Percentiles rank a stretch among this genome's conserved stretches.
phyloP scores from a whole-genome alignment of 2,797 vertebrate genomes.

The Sebastes iracundus region DNA sequence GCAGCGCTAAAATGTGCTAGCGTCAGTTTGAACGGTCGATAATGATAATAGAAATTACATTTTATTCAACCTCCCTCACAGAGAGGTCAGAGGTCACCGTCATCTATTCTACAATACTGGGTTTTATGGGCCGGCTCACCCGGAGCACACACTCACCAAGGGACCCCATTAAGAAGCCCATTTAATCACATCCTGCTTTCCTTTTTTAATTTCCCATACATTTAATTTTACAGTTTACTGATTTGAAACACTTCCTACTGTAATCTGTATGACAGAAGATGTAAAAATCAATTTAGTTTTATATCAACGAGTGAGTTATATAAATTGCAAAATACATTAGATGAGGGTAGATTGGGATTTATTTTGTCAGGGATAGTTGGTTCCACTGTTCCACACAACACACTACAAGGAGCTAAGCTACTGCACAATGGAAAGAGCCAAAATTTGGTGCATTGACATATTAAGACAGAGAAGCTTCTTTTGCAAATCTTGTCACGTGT shows the following conservation, averaged over 20 bases:
- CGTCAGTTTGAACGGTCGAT: background rate
- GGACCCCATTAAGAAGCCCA: background rate
- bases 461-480: background rate
- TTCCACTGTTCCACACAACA: background rate
- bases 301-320: too few species aligned
- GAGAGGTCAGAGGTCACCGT: slow-evolving; percentile 1
- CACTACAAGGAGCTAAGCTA: background rate
- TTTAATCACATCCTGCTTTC: background rate
- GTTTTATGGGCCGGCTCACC: background rate
- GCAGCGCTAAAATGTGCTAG: background rate
- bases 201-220: too few species aligned
- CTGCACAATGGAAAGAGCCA: background rate
- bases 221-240: background rate
- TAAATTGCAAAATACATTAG: background rate
- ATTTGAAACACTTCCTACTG: background rate
- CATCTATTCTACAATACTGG: background rate
- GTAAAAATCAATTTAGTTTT: background rate
- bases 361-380: background rate
- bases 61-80: background rate
- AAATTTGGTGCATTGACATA: background rate
- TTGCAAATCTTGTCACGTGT: too few species aligned
- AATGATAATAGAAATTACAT: background rate
- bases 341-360: background rate
- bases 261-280: too few species aligned
- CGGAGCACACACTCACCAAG: background rate